Evolutionary conservation across 1,140 invertebrate species (phyloP).

Genomic region (Globodera rostochiensis): DNA sequence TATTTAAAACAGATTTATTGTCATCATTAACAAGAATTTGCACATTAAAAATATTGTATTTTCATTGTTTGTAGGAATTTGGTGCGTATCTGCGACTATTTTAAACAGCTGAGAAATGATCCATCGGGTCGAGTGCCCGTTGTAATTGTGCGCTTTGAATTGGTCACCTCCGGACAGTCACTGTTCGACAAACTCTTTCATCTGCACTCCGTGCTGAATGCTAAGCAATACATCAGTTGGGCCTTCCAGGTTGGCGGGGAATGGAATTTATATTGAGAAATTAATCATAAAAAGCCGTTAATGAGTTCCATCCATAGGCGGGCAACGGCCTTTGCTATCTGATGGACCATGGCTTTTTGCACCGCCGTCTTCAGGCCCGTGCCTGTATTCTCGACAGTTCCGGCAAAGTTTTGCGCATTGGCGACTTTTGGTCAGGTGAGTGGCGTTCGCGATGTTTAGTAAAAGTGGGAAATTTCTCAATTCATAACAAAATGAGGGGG

Average conservation of each 20-base stretch:
- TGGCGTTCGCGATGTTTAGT: background rate
- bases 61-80: constrained; percentile 8
- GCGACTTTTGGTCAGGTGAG: constrained; percentile 13
- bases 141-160: constrained; percentile 17
- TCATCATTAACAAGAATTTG: too few species aligned
- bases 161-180: background rate
- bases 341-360: constrained; percentile 20
- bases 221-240: constrained; percentile 26
- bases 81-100: constrained; percentile 16
- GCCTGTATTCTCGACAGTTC: constrained; percentile 7
- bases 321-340: constrained; percentile 16
- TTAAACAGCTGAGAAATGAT: background rate
- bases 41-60: too few species aligned
- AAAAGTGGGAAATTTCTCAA: background rate
- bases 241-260: constrained; percentile 8
- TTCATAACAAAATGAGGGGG: too few species aligned
- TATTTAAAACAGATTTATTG: too few species aligned
- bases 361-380: constrained; percentile 8
- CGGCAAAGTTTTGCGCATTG: constrained; percentile 9
- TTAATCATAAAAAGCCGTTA: background rate
- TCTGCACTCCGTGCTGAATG: background rate
- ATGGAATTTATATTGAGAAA: background rate
- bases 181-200: constrained; percentile 18
- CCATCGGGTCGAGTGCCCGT: background rate
- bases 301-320: background rate